Conservation (phyloP, 2,888 invertebrate genomes). For the Podotricha telesiphe region DNA sequence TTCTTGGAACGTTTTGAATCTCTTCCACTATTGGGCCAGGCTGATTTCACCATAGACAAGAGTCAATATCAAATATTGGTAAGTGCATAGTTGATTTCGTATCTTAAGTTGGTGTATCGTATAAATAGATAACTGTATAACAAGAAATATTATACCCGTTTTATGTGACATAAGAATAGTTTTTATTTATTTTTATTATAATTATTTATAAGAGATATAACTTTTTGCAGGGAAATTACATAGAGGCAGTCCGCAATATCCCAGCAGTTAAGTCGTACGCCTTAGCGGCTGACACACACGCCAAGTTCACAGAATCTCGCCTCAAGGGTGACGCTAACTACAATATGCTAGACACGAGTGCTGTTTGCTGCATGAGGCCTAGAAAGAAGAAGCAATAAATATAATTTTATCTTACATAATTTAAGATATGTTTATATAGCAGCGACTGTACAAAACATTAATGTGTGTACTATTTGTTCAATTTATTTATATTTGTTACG, state of each 20-base stretch:
- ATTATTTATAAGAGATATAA: neutral
- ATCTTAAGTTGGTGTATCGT: no score
- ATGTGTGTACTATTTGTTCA: no score
- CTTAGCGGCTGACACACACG: conserved; percentile 5
- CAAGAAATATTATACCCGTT: no score
- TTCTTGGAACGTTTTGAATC: conserved; percentile 19
- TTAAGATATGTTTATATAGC: neutral
- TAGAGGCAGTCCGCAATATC: conserved; percentile 5
- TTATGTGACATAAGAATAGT: no score
- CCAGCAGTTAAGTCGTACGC: conserved; percentile 5
- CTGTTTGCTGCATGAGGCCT: conserved; percentile 11
- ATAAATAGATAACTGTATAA: no score
- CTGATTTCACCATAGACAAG: conserved; percentile 9
- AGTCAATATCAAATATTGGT: conserved; percentile 9
- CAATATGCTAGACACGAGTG: conserved; percentile 13
- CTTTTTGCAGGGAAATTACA: conserved; percentile 10
- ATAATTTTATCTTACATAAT: neutral
- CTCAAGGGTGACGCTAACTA: conserved; percentile 17
- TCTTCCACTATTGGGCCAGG: conserved; percentile 8
- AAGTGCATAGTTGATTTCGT: neutral
- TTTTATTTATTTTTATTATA: no score
- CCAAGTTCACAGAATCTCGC: conserved; percentile 14
- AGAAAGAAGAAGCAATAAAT: conserved; percentile 18
- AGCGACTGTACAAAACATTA: neutral
- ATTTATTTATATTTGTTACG: neutral